Conservation (phyloP, 2,888 invertebrate genomes). For the Tineola bisselliella region DNA sequence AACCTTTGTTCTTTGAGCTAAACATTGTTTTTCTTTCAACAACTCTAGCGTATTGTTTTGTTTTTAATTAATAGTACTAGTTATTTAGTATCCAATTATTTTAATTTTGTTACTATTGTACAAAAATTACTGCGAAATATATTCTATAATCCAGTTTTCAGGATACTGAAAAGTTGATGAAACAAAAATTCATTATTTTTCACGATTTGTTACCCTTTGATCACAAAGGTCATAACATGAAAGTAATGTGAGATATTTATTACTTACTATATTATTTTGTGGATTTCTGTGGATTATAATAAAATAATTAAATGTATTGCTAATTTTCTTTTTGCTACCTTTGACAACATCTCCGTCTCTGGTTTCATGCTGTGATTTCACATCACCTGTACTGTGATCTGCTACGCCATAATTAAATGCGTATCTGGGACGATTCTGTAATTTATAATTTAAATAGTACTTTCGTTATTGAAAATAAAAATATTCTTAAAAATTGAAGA, state of each 20-base stretch:
- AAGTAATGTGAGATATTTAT: no score
- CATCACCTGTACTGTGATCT: constrained; percentile 67
- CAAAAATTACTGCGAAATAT: no score
- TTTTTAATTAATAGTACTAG: background rate
- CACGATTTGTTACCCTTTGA: no score
- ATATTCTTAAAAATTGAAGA: background rate
- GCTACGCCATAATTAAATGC: constrained; percentile 73
- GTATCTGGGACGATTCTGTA: constrained; percentile 68
- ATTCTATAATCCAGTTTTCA: no score
- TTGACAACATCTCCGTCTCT: constrained; percentile 73
- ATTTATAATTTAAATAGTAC: background rate
- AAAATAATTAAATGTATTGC: no score
- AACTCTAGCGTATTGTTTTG: background rate
- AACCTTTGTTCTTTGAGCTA: background rate
- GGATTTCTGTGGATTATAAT: no score
- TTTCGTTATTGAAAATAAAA: background rate
- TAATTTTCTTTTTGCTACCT: constrained; percentile 38
- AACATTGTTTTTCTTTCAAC: background rate
- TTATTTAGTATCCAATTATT: no score
- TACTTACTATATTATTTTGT: no score
- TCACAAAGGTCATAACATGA: no score
- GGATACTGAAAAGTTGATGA: no score
- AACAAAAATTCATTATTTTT: no score
- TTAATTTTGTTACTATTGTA: no score
- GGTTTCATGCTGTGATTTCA: constrained; percentile 72